Conservation (phyloP, 92 coral and sea anemone species). For the Paramuricea clavata region DNA sequence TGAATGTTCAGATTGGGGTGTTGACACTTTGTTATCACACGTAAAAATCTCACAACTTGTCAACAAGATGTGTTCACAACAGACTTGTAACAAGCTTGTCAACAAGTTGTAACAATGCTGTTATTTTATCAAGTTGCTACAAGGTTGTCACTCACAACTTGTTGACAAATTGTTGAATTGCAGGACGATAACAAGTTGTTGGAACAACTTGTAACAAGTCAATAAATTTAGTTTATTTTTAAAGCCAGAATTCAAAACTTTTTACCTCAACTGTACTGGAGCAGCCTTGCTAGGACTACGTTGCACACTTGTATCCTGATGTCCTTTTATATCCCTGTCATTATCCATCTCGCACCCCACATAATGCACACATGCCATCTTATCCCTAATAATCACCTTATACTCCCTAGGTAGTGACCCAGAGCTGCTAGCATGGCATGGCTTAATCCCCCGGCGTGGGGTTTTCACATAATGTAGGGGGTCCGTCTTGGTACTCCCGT, state of each 20-base stretch:
- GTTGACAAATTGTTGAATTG: too few relatives aligned
- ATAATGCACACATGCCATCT: slow-evolving; percentile 37
- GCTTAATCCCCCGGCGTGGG: slow-evolving; percentile 33
- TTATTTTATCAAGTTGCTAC: too few relatives aligned
- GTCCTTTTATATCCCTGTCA: slow-evolving; percentile 30
- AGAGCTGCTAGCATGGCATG: slow-evolving; percentile 11
- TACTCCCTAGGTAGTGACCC: slow-evolving; percentile 35
- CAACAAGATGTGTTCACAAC: too few relatives aligned
- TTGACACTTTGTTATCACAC: not conserved
- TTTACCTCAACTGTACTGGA: slow-evolving; percentile 58
- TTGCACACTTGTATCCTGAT: slow-evolving; percentile 10
- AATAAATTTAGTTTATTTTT: too few relatives aligned
- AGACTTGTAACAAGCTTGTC: too few relatives aligned
- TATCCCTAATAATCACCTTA: slow-evolving; percentile 40
- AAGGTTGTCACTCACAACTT: too few relatives aligned
- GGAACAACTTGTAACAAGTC: too few relatives aligned
- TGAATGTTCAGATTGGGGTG: slow-evolving; percentile 11
- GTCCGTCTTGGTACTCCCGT: slow-evolving; percentile 39
- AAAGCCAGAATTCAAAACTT: not conserved
- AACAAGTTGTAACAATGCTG: too few relatives aligned
- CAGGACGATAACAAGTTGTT: too few relatives aligned
- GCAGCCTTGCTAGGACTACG: slow-evolving; percentile 49
- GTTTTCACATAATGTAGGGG: slow-evolving; percentile 43
- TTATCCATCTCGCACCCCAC: slow-evolving; percentile 62
- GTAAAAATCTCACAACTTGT: too few relatives aligned